Conservation (phyloP, 2,888 invertebrate species). For the Caenorhabditis angaria region DNA sequence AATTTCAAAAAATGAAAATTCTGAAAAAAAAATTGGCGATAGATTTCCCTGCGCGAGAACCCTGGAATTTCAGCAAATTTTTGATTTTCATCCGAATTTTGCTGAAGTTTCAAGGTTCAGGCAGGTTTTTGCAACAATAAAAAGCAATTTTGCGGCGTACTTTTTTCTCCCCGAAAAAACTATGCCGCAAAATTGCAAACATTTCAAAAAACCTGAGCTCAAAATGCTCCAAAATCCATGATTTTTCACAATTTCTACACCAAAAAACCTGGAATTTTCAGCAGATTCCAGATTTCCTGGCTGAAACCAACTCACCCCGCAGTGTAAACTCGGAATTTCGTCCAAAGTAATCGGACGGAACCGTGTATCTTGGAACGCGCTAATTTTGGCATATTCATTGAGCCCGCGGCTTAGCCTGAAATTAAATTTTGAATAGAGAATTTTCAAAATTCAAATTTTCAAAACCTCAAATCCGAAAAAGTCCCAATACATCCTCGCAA, state of each 20-base stretch:
- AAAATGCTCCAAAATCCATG: background rate
- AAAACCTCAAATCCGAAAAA: conserved; percentile 76
- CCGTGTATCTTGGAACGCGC: conserved; percentile 92
- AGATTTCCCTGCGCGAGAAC: no score
- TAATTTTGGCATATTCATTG: conserved; percentile 66
- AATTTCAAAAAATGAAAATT: background rate
- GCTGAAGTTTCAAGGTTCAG: no score
- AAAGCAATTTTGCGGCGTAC: no score
- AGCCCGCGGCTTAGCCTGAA: conserved; percentile 54
- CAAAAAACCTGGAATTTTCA: no score
- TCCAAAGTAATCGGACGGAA: conserved; percentile 93
- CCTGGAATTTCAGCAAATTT: no score
- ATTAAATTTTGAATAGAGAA: background rate
- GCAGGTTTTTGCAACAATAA: no score
- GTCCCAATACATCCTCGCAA: conserved; percentile 98
- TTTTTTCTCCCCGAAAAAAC: no score
- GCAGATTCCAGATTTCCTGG: no score
- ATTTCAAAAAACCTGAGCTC: no score
- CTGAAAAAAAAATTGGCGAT: background rate
- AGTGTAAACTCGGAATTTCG: conserved; percentile 82
- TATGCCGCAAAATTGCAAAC: no score
- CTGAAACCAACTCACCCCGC: conserved; percentile 60
- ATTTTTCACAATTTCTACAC: background rate
- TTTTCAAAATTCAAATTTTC: background rate
- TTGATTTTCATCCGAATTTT: no score